Evolutionary conservation across 2,113 vertebrate genomes (phyloP).

Genomic region (Sarotherodon lohbergeri): DNA sequence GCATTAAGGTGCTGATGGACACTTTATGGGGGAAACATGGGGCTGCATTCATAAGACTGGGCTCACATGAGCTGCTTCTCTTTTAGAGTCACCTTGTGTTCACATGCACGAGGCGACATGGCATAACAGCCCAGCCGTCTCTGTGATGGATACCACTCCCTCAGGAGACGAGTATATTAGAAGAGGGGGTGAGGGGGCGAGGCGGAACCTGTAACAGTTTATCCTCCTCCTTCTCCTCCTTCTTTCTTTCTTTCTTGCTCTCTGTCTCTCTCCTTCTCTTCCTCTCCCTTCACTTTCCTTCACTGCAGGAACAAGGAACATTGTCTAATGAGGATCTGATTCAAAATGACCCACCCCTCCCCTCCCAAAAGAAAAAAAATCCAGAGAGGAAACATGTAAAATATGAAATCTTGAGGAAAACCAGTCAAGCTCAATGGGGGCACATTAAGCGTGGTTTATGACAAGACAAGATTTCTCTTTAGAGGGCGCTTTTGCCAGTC

Average conservation of each 20-base stretch:
- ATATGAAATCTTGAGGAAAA: background rate
- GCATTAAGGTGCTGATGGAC: conserved; percentile 67
- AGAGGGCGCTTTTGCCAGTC: conserved; percentile 12
- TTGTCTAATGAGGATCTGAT: conserved; percentile 1
- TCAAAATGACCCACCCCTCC: background rate
- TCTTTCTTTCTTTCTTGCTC: background rate
- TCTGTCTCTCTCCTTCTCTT: background rate
- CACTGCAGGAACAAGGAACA: background rate
- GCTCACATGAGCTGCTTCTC: conserved; percentile 11
- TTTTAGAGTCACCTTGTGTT: conserved; percentile 62
- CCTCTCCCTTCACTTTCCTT: background rate
- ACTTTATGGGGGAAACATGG: conserved; percentile 63
- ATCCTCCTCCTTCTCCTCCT: background rate
- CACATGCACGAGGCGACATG: conserved; percentile 30
- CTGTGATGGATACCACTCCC: conserved; percentile 57
- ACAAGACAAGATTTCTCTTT: conserved; percentile 20
- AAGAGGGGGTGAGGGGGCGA: background rate
- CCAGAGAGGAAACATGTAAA: background rate
- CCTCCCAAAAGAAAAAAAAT: background rate
- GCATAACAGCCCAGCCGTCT: conserved; percentile 29
- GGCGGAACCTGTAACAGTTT: background rate
- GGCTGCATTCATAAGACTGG: conserved; percentile 57
- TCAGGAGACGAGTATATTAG: conserved; percentile 55
- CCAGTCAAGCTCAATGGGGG: background rate
- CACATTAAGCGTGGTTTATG: conserved; percentile 3